Evolutionary conservation across 35 echinoderm and acorn worm species (phyloP).

Genomic region (Heliocidaris erythrogramma): DNA sequence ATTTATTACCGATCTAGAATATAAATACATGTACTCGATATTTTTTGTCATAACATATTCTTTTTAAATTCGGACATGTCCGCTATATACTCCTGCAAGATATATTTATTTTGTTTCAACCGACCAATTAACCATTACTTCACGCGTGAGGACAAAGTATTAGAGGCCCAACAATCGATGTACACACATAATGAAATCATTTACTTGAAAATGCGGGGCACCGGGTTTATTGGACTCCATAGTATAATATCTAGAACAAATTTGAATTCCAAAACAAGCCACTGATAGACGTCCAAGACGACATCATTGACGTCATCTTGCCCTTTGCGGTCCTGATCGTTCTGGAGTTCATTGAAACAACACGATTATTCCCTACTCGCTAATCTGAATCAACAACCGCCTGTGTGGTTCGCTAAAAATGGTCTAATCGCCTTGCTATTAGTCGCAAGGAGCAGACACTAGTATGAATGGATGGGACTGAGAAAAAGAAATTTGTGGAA

Average conservation of each 20-base stretch:
- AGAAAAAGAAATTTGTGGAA: background rate
- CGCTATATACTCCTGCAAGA: too few relatives aligned
- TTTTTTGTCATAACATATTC: too few relatives aligned
- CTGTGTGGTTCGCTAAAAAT: background rate
- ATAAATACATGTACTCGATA: too few relatives aligned
- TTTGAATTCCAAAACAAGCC: background rate
- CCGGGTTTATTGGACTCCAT: background rate
- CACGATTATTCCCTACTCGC: background rate
- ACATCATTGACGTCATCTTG: background rate
- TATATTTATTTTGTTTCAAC: too few relatives aligned
- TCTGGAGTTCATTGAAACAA: background rate
- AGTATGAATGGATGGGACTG: background rate
- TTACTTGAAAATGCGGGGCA: background rate
- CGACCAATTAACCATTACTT: too few relatives aligned
- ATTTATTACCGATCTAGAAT: too few relatives aligned
- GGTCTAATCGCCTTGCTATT: background rate
- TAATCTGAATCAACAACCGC: background rate
- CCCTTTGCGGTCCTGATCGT: background rate
- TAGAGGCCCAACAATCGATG: too few relatives aligned
- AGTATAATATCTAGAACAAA: background rate
- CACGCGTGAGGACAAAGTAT: too few relatives aligned
- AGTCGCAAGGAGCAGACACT: background rate
- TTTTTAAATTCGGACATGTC: too few relatives aligned
- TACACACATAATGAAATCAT: too few relatives aligned
- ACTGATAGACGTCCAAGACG: background rate